Percentiles rank a stretch among this genome's conserved stretches.
Evolutionary conservation across 2,113 vertebrate genomes (phyloP).

Genomic region (Aptenodytes patagonicus): DNA sequence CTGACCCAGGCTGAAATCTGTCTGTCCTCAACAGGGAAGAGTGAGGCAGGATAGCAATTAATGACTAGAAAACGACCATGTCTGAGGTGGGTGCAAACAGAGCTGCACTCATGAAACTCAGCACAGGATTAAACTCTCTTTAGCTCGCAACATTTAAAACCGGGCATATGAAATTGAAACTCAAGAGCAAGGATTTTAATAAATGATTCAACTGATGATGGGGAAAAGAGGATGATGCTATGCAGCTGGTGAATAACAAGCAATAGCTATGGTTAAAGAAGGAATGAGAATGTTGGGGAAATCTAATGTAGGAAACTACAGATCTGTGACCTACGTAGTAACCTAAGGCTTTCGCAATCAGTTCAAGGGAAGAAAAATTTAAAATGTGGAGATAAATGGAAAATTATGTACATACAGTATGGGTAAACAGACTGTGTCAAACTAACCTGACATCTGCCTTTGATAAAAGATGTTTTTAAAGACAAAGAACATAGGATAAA

Average conservation of each 20-base stretch:
- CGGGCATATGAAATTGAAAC: neutral
- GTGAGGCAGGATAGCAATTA: neutral
- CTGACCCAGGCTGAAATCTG: neutral
- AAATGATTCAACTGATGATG: neutral
- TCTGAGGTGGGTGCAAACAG: neutral
- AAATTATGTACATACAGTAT: neutral
- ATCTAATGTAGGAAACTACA: neutral
- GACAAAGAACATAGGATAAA: neutral
- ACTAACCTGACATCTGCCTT: neutral
- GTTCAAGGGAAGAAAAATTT: neutral
- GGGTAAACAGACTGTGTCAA: neutral
- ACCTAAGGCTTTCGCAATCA: neutral
- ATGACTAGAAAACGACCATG: neutral
- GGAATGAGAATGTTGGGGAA: neutral
- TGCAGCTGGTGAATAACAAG: neutral
- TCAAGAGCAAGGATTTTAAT: neutral
- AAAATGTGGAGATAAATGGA: neutral
- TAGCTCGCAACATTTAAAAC: neutral
- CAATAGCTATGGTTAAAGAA: neutral
- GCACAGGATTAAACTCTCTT: neutral
- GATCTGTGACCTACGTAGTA: neutral
- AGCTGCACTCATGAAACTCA: neutral
- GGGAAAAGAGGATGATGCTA: neutral
- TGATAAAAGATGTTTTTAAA: neutral
- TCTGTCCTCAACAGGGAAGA: neutral